Evolutionary conservation across 2,797 vertebrate genomes (phyloP).

Genomic region (Pygocentrus nattereri): DNA sequence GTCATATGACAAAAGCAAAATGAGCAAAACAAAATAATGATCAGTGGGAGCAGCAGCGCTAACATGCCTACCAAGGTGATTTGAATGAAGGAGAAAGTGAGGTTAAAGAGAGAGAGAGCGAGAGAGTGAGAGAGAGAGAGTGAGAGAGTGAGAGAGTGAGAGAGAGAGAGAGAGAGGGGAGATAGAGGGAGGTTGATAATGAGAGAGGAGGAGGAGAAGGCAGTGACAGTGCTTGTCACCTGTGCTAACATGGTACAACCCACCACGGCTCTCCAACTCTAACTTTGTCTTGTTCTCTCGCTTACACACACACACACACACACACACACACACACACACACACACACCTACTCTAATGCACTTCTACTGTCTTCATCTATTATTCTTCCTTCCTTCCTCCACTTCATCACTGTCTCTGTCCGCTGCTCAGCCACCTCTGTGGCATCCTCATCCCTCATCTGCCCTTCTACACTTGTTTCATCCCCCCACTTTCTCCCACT

Average conservation of each 20-base stretch:
- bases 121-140: conserved; percentile 23
- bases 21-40: conserved; percentile 27
- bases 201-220: conserved; percentile 22
- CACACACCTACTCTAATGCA: conserved; percentile 77
- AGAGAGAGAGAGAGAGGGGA: conserved; percentile 39
- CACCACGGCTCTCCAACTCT: conserved; percentile 40
- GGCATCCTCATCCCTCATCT: conserved; percentile 73
- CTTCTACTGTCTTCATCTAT: conserved; percentile 84
- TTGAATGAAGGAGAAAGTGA: conserved; percentile 23
- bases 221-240: conserved; percentile 47
- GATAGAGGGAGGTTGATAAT: conserved; percentile 19
- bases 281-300: conserved; percentile 22
- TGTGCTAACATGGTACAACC: conserved; percentile 54
- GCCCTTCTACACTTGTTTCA: conserved; percentile 50
- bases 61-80: conserved; percentile 11
- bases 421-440: conserved; percentile 68
- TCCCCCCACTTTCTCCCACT: conserved; percentile 31
- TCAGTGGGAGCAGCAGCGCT: conserved; percentile 10
- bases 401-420: conserved; percentile 79
- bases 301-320: no score
- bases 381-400: conserved; percentile 72
- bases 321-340: conserved; percentile 16
- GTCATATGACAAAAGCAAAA: conserved; percentile 9
- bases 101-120: conserved; percentile 33
- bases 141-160: conserved; percentile 30